Percentiles rank a stretch among this genome's conserved stretches.
These are phyloP conservation scores for Papilio protenor DNA, from an alignment of 2,888 invertebrate genomes.

Conservation along the genomic window DNA sequence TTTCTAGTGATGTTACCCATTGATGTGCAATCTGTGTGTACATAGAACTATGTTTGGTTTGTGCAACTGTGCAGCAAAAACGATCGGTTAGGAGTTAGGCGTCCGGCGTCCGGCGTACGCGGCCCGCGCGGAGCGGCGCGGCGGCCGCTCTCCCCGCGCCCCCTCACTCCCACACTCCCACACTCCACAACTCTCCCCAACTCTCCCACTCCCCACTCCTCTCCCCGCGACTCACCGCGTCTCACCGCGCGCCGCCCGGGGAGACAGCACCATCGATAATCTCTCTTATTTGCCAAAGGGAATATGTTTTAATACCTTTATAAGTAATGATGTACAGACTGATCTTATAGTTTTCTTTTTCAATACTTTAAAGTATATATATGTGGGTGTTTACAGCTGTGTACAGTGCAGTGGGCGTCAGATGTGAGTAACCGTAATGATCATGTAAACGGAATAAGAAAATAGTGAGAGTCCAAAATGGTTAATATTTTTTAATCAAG, in stretches of 20 bases:
- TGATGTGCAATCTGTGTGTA: slow-evolving; percentile 78
- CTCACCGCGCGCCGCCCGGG: slow-evolving; percentile 18
- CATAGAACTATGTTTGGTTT: slow-evolving; percentile 72
- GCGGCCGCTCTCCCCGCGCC: background rate
- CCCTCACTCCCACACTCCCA: background rate
- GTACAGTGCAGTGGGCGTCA: slow-evolving; percentile 19
- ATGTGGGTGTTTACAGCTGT: slow-evolving; percentile 30
- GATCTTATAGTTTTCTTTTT: slow-evolving; percentile 44
- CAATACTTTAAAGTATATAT: slow-evolving; percentile 40
- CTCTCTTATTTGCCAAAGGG: slow-evolving; percentile 44
- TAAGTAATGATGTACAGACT: slow-evolving; percentile 44
- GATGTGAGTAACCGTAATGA: slow-evolving; percentile 1
- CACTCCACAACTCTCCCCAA: background rate
- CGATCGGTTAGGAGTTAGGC: slow-evolving; percentile 21
- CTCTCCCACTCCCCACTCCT: background rate
- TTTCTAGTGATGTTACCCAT: slow-evolving; percentile 79
- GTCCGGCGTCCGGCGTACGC: slow-evolving; percentile 19
- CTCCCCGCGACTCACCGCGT: background rate
- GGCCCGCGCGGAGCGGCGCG: slow-evolving; percentile 14
- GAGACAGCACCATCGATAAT: slow-evolving; percentile 23
- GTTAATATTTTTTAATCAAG: background rate
- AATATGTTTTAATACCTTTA: slow-evolving; percentile 42
- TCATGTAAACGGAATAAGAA: slow-evolving; percentile 3
- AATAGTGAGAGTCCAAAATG: slow-evolving; percentile 10
- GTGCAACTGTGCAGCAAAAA: slow-evolving; percentile 75